Percentiles rank a stretch among this genome's conserved stretches.
Conservation (phyloP, 1,140 invertebrate genomes). For the Bombus superbus region DNA sequence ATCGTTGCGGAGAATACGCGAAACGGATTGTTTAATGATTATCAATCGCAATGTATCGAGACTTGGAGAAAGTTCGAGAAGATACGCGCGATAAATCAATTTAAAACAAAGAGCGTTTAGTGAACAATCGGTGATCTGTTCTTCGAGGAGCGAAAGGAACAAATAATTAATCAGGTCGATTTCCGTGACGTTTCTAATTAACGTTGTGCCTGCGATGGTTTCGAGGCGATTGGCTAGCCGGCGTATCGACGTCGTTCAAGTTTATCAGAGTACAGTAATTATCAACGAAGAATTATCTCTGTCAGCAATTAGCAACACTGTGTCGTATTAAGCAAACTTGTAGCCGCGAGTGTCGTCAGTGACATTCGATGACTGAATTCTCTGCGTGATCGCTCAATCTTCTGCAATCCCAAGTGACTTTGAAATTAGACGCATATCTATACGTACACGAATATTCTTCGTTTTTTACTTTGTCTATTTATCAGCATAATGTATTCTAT, state of each 20-base stretch:
- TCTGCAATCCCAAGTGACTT: too few relatives aligned
- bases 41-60: neutral
- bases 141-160: neutral
- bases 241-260: constrained; percentile 7
- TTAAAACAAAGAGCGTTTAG: neutral
- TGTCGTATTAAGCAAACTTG: neutral
- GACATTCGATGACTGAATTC: too few relatives aligned
- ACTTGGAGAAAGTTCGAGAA: neutral
- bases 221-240: neutral
- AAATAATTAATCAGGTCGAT: neutral
- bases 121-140: neutral
- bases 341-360: neutral
- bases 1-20: too few relatives aligned
- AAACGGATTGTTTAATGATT: too few relatives aligned
- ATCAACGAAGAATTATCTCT: neutral
- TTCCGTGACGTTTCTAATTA: neutral
- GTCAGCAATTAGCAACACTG: constrained; percentile 26
- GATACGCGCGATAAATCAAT: neutral
- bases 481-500: too few relatives aligned
- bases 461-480: too few relatives aligned
- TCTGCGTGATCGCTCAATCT: too few relatives aligned
- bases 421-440: too few relatives aligned
- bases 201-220: neutral
- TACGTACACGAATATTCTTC: too few relatives aligned
- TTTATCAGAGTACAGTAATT: constrained; percentile 18